Evolutionary conservation across 2,797 vertebrate genomes (phyloP).

Genomic region (Chlorospingus semifuscus): DNA sequence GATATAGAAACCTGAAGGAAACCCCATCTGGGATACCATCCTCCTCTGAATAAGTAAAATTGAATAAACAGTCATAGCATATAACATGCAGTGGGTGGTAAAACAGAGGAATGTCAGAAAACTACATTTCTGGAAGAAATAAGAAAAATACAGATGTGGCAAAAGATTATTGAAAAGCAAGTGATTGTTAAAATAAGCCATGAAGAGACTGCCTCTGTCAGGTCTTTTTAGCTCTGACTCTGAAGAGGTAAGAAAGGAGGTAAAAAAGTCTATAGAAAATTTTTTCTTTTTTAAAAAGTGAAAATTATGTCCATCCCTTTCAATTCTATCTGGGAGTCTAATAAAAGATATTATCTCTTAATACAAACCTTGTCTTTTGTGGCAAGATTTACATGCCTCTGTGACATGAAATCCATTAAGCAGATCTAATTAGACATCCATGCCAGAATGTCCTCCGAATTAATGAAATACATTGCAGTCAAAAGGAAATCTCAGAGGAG

Average conservation of each 20-base stretch:
- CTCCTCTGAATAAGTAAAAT: background rate
- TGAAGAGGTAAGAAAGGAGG: background rate
- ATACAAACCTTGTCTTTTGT: slow-evolving; percentile 36
- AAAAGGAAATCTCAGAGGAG: slow-evolving; percentile 42
- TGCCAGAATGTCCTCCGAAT: background rate
- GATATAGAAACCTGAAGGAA: background rate
- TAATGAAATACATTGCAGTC: slow-evolving; percentile 44
- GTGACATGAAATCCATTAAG: slow-evolving; percentile 48
- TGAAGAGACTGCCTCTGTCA: background rate
- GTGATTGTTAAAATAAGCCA: background rate
- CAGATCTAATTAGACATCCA: slow-evolving; percentile 47
- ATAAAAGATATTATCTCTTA: slow-evolving; percentile 21
- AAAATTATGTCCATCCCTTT: background rate
- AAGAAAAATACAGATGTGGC: background rate
- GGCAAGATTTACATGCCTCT: slow-evolving; percentile 53
- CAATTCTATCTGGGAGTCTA: background rate
- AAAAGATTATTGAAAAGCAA: background rate
- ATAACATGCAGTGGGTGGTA: background rate
- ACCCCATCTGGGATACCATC: background rate
- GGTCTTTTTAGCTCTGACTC: background rate
- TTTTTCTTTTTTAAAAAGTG: background rate
- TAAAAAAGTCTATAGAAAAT: background rate
- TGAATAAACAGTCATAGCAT: background rate
- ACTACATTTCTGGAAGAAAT: background rate
- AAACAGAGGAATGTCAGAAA: background rate